Evolutionary conservation across 1,140 invertebrate genomes (phyloP).

Genomic region (Acromyrmex charruanus): DNA sequence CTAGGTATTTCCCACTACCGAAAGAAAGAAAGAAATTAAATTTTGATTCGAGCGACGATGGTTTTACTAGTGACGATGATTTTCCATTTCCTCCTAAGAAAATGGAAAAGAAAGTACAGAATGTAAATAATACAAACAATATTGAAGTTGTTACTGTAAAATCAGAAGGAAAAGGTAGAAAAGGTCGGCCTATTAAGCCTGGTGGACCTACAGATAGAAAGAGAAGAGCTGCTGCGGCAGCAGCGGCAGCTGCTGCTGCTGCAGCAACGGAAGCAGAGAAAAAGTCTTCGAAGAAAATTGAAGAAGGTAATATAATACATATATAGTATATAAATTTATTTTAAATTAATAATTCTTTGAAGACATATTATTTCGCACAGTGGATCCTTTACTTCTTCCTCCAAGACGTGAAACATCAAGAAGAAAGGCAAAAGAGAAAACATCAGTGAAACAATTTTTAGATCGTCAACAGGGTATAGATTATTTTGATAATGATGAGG

Average conservation of each 20-base stretch:
- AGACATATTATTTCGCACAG: conserved; percentile 57
- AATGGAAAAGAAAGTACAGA: conserved; percentile 81
- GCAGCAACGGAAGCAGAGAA: conserved; percentile 59
- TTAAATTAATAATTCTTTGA: background rate
- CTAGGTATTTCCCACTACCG: conserved; percentile 91
- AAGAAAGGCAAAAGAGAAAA: conserved; percentile 90
- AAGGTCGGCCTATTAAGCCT: conserved; percentile 85
- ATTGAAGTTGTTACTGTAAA: conserved; percentile 76
- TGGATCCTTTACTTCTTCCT: conserved; percentile 86
- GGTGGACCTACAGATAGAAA: conserved; percentile 86
- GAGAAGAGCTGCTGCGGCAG: conserved; percentile 86
- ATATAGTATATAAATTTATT: conserved; percentile 2
- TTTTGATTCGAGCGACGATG: conserved; percentile 90
- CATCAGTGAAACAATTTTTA: conserved; percentile 84
- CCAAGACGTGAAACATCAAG: conserved; percentile 89
- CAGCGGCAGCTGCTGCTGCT: conserved; percentile 84
- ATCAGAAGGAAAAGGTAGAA: conserved; percentile 79
- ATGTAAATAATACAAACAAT: conserved; percentile 77
- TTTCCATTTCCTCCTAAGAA: conserved; percentile 87
- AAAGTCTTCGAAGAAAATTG: conserved; percentile 76
- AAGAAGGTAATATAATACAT: conserved; percentile 73
- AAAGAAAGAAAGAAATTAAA: conserved; percentile 90
- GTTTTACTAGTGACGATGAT: conserved; percentile 89
- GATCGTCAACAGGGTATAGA: conserved; percentile 82
- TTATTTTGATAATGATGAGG: conserved; percentile 85